Evolutionary conservation across 2,888 invertebrate species (phyloP).

Genomic region (Caenorhabditis auriculariae): DNA sequence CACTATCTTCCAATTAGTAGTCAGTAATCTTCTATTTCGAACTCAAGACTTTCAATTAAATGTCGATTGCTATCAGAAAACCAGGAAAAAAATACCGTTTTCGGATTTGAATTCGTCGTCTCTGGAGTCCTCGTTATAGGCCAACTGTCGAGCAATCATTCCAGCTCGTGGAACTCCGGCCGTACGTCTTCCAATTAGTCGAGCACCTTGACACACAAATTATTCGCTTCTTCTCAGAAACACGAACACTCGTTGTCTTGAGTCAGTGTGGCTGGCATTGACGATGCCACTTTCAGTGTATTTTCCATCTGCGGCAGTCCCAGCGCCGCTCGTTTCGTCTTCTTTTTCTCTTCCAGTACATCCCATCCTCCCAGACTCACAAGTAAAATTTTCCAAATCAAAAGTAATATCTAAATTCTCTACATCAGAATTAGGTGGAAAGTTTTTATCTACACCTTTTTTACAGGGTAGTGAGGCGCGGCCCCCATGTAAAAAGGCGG

Average conservation of each 20-base stretch:
- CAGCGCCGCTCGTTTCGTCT: conserved; percentile 31
- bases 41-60: too few species aligned
- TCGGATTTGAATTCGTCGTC: too few species aligned
- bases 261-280: conserved; percentile 22
- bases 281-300: conserved; percentile 86
- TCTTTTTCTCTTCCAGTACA: conserved; percentile 74
- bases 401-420: conserved; percentile 76
- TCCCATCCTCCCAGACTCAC: conserved; percentile 85
- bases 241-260: conserved; percentile 25
- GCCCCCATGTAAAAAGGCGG: conserved; percentile 92
- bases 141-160: conserved; percentile 39
- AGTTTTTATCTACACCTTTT: too few species aligned
- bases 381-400: conserved; percentile 92
- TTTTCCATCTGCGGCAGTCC: conserved; percentile 81
- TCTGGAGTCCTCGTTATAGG: conserved; percentile 28
- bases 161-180: conserved; percentile 22
- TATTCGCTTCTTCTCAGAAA: conserved; percentile 9
- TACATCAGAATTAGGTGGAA: too few species aligned
- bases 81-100: too few species aligned
- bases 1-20: too few species aligned
- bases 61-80: too few species aligned
- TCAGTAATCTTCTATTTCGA: too few species aligned
- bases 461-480: conserved; percentile 96
- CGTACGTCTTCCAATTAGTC: conserved; percentile 1
- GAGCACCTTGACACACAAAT: too few species aligned